phyloP scores from a whole-genome alignment of 2,113 vertebrate species.

The Strigops habroptila region DNA sequence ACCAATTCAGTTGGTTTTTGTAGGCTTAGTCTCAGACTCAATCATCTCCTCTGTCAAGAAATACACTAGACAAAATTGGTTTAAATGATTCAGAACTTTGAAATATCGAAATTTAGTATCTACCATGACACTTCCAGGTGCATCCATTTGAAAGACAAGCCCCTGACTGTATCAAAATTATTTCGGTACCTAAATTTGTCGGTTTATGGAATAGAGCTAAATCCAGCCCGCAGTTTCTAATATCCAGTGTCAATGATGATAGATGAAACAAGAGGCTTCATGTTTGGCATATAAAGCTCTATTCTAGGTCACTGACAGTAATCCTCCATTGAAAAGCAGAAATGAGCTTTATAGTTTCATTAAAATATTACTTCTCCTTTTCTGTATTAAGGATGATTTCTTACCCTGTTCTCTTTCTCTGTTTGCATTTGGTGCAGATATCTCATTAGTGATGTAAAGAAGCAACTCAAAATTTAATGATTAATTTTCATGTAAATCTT shows the following conservation, averaged over 20 bases:
- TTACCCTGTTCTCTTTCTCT: slow-evolving; percentile 49
- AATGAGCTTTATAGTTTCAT: slow-evolving; percentile 48
- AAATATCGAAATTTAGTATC: neutral
- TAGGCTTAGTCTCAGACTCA: neutral
- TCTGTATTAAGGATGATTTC: slow-evolving; percentile 37
- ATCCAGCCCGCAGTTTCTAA: neutral
- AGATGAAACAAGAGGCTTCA: neutral
- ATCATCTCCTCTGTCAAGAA: neutral
- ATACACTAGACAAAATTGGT: neutral
- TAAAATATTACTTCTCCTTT: slow-evolving; percentile 51
- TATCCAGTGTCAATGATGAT: neutral
- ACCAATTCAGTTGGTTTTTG: neutral
- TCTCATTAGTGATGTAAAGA: slow-evolving; percentile 75
- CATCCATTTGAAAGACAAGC: neutral
- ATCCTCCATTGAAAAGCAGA: neutral
- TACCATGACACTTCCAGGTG: neutral
- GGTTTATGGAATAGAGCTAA: neutral
- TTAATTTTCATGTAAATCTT: slow-evolving; percentile 76
- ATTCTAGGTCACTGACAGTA: slow-evolving; percentile 14
- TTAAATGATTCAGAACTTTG: neutral
- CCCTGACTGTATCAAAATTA: neutral
- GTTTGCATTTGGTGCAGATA: slow-evolving; percentile 59
- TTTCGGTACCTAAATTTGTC: neutral
- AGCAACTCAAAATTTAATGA: slow-evolving; percentile 67
- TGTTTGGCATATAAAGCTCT: neutral